Evolutionary conservation across 2,888 invertebrate genomes (phyloP).

Genomic region (Gnatocerus cornutus): DNA sequence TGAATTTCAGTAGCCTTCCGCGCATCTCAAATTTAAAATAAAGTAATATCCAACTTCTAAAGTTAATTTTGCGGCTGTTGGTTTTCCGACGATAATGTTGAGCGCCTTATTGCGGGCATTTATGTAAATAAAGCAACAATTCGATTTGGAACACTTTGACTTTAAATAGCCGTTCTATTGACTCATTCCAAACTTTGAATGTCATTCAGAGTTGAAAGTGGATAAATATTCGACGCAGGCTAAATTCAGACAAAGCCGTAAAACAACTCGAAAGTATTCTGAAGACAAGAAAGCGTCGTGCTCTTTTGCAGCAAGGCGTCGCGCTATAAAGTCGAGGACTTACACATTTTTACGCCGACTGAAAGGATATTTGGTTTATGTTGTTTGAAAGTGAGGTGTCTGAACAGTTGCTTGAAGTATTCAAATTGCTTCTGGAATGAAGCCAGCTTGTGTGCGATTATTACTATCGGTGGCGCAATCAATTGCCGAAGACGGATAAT

Average conservation of each 20-base stretch:
- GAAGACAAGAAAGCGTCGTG: constrained; percentile 13
- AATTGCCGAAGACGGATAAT: constrained; percentile 46
- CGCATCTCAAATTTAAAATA: constrained; percentile 32
- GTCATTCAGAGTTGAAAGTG: constrained; percentile 42
- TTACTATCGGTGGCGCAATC: constrained; percentile 19
- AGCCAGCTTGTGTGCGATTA: constrained; percentile 16
- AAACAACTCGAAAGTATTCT: constrained; percentile 49
- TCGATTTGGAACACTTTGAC: constrained; percentile 50
- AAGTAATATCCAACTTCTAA: constrained; percentile 41
- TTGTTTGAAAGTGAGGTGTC: constrained; percentile 9
- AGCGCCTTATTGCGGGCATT: constrained; percentile 46
- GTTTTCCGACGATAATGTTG: constrained; percentile 27
- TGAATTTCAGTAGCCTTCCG: constrained; percentile 9
- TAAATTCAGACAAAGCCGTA: constrained; percentile 43
- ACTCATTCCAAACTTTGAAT: constrained; percentile 50
- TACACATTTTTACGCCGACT: constrained; percentile 11
- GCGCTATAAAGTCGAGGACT: constrained; percentile 4
- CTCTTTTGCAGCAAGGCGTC: constrained; percentile 14
- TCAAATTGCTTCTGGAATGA: constrained; percentile 2
- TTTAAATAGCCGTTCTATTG: constrained; percentile 49
- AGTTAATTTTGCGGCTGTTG: constrained; percentile 49
- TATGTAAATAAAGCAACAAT: constrained; percentile 51
- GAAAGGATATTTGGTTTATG: constrained; percentile 23
- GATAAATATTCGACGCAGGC: constrained; percentile 40
- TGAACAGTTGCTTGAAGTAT: constrained; percentile 4